Evolutionary conservation across 35 echinoderm and acorn worm species (phyloP), one percentile per base, ranked within the genome.

Genomic region (Heliocidaris tuberculata): DNA sequence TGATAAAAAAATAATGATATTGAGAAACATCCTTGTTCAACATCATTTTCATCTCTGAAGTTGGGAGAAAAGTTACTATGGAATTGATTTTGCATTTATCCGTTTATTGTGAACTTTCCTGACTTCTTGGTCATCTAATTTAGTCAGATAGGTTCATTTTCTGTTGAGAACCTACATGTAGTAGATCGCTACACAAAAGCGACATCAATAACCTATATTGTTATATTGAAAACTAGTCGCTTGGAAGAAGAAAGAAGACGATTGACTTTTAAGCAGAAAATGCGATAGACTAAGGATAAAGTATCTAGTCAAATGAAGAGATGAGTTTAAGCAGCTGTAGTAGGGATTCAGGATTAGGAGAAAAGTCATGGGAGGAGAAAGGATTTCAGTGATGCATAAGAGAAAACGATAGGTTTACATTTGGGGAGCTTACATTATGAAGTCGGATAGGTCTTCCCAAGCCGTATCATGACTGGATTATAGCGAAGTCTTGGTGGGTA

Each of bases 161-260:
- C 17, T 71, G 61, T 71, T 78, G 27, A 78, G 65, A 27, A 70
- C 19, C 60, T n/a, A n/a, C 35, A 42, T 42, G 35, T n/a, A 6
- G 65, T 19, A 5, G 19, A 78, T 78, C 4, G 27, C 65, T 78
- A n/a, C 21, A 78, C 65, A 78, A 71, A 42, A 78, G 65, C 27
- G 65, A 78, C 65, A 78, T 78, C 65, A 78, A 78, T 78, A 78
- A 29, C 65, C 65, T n/a, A 27, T 78, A 78, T n/a, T 78, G 65
- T 78, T 78, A 5, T 78, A 78, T 78, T 78, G 17, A 78, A 78
- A 78, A 19, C 27, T n/a, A 78, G 21, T 8, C 65, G 17, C 21
- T 27, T 19, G 65, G 65, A 78, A 29, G 21, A 78, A 78, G 65
- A 78, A 78, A 27, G 65, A 27, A 78, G 65, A 24, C 17, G 65